Conservation (phyloP, 1,140 invertebrate genomes). For the Heliconius himera region DNA sequence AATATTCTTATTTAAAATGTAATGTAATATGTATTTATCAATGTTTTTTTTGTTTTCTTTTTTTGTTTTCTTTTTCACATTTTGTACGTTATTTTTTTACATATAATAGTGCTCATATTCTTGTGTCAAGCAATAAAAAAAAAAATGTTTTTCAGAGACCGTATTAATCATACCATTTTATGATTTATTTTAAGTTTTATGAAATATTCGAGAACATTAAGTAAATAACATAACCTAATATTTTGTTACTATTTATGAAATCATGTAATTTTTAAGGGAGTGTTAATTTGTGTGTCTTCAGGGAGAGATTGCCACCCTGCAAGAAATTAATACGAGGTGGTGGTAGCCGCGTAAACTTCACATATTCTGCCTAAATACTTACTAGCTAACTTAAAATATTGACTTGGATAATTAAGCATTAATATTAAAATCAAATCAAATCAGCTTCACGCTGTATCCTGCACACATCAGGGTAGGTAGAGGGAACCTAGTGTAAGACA, state of each 20-base stretch:
- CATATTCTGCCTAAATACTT: conserved; percentile 10
- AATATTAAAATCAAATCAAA: neutral
- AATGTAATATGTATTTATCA: neutral
- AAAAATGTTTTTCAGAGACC: too few relatives aligned
- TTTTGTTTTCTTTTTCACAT: too few relatives aligned
- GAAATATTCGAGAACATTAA: neutral
- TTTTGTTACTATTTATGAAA: neutral
- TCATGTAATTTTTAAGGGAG: conserved; percentile 15
- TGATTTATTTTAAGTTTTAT: too few relatives aligned
- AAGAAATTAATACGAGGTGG: conserved; percentile 29
- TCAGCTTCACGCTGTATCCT: too few relatives aligned
- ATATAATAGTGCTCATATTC: too few relatives aligned
- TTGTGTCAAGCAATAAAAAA: too few relatives aligned
- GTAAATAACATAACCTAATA: neutral
- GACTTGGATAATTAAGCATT: neutral
- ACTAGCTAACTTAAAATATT: neutral
- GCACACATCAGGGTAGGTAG: too few relatives aligned
- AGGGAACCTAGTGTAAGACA: too few relatives aligned
- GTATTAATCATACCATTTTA: too few relatives aligned
- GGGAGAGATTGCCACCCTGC: conserved; percentile 14
- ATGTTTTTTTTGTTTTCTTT: too few relatives aligned
- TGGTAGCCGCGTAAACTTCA: conserved; percentile 23
- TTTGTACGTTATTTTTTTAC: too few relatives aligned
- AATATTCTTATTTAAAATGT: neutral
- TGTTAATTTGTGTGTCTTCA: conserved; percentile 27